Base-by-base conservation (phyloP, 2,113 vertebrate species). In the Rhynchopsitta pachyrhyncha region DNA sequence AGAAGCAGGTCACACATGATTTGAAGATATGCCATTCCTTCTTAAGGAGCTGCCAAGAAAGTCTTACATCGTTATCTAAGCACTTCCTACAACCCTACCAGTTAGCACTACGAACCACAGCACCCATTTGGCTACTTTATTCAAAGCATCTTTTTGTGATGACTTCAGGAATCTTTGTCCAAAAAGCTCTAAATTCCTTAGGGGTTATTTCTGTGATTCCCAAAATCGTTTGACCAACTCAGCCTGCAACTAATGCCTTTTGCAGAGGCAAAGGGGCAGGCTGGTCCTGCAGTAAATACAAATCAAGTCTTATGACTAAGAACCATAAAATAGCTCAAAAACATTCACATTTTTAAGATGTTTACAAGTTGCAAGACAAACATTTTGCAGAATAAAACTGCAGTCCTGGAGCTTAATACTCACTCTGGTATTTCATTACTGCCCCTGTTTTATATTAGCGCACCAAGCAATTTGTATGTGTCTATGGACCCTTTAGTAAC, bases 361-460 rank as follows among this genome's bases (percentile, higher is more conserved):
- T 96, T 96, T 96, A 96, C 88, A 95, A 78, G 89, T 86, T 96
- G 66, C 71, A 82, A 88, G 57, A 95, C 77, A 63, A 91, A 77
- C 82, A 52, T 96, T 82, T 93, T 94, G 37, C 46, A 96, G 88
- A 90, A 96, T 82, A 93, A 94, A 94, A 74, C 52, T 96, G 92
- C 53, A 97, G 93, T 95, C 92, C 79, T 89, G 94, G 93, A 93
- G 96, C 89, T 95, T 97, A 95, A 93, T 92, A 76, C 69, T 97
- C 35, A 53, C 64, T 91, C 73, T 89, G 49, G 64, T 75, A 23
- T 96, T 96, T 94, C 93, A 93, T 96, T 97, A 94, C 28, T 96
- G 88, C 62, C 85, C 84, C 91, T 95, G 92, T 86, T 96, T 96
- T 86, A 73, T 89, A 91, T 94, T 95, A 97, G 73, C 52, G 3